phyloP scores from a whole-genome alignment of 1,140 invertebrate genomes.

The Drosophila mojavensis region DNA sequence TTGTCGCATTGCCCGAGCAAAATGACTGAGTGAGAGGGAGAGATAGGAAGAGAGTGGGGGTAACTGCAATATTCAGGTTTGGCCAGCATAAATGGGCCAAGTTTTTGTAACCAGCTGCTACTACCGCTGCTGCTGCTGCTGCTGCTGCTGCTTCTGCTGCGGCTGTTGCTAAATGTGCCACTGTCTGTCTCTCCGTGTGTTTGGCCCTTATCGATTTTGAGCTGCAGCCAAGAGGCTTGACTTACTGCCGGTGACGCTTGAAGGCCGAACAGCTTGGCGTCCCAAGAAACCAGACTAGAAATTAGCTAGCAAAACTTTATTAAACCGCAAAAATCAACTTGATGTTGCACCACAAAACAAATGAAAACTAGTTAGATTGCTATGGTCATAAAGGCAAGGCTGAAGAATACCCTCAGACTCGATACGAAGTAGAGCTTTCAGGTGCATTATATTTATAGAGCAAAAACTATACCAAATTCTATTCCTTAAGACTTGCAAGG shows the following conservation, averaged over 20 bases:
- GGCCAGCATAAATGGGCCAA: neutral
- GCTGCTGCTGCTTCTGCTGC: conserved; percentile 2
- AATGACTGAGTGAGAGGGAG: neutral
- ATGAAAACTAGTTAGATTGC: too few species aligned
- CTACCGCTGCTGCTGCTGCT: neutral
- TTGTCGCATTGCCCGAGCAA: neutral
- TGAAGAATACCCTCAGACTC: too few species aligned
- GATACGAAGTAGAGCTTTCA: too few species aligned
- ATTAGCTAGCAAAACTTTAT: conserved; percentile 3
- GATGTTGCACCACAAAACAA: neutral
- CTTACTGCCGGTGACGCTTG: conserved; percentile 14
- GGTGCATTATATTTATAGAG: too few species aligned
- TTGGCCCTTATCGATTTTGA: conserved; percentile 45
- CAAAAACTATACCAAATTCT: too few species aligned
- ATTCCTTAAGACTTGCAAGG: too few species aligned
- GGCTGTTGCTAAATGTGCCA: neutral
- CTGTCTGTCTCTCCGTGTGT: conserved; percentile 1
- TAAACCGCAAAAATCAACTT: conserved; percentile 10
- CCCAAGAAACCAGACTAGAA: conserved; percentile 24
- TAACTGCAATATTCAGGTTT: conserved; percentile 3
- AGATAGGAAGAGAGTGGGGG: neutral
- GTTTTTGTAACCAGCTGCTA: conserved; percentile 23
- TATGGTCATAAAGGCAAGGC: too few species aligned
- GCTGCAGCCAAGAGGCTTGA: conserved; percentile 40
- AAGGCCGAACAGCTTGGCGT: conserved; percentile 21